Percentiles rank a stretch among this genome's conserved stretches.
phyloP scores from a whole-genome alignment of 2,888 invertebrate genomes.

The Saturnia pavonia region DNA sequence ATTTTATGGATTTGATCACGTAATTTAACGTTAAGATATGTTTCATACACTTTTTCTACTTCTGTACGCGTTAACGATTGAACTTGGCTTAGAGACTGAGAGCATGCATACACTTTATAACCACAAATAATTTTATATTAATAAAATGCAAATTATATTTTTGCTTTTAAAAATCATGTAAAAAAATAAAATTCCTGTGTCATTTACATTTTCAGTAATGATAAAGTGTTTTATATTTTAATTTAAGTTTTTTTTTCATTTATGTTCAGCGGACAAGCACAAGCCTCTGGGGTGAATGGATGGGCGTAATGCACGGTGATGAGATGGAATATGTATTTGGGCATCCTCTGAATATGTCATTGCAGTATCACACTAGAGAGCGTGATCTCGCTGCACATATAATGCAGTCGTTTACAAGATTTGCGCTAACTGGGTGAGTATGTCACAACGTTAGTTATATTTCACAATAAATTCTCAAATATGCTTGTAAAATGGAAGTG shows the following conservation, averaged over 20 bases:
- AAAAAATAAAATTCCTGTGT: too few species aligned
- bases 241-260: background rate
- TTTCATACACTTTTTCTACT: too few species aligned
- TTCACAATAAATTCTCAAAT: background rate
- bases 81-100: too few species aligned
- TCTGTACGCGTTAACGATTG: too few species aligned
- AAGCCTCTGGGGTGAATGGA: constrained; percentile 99
- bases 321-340: constrained; percentile 99
- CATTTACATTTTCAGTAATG: too few species aligned
- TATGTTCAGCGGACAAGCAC: constrained; percentile 91
- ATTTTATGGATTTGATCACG: too few species aligned
- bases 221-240: too few species aligned
- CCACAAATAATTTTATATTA: background rate
- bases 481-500: background rate
- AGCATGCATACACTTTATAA: background rate
- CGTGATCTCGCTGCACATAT: constrained; percentile 93
- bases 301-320: constrained; percentile 99
- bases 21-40: too few species aligned
- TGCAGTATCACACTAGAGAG: constrained; percentile 93
- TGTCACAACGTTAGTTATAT: background rate
- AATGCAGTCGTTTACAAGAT: constrained; percentile 95
- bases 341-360: constrained; percentile 93
- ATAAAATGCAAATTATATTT: background rate
- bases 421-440: constrained; percentile 96
- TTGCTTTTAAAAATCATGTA: background rate